Evolutionary conservation across 1,140 invertebrate genomes (phyloP).

Genomic region (Calliphora vicina): DNA sequence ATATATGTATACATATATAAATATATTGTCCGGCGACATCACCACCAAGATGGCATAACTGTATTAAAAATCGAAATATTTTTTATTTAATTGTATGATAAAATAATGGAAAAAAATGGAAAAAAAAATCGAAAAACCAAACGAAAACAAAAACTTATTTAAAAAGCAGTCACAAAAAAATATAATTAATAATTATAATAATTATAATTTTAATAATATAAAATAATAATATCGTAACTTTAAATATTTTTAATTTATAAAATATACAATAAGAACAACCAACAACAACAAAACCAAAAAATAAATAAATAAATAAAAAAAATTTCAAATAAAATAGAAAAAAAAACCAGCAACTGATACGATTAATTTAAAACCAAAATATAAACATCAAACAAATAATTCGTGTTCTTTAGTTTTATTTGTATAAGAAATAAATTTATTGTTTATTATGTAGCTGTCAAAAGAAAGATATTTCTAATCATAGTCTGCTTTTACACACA

Average conservation of each 20-base stretch:
- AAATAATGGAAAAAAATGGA: neutral
- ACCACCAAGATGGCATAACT: neutral
- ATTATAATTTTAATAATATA: conserved; percentile 21
- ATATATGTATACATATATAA: neutral
- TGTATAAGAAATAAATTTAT: too few species aligned
- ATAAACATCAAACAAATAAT: too few species aligned
- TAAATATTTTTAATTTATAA: conserved; percentile 35
- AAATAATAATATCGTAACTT: conserved; percentile 32
- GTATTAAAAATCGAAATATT: conserved; percentile 16
- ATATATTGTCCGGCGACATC: neutral
- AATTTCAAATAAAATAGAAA: conserved; percentile 23
- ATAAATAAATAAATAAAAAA: conserved; percentile 35
- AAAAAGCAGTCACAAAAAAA: conserved; percentile 20
- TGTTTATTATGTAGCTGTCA: too few species aligned
- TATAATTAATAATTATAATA: conserved; percentile 11
- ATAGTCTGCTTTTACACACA: too few species aligned
- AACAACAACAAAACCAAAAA: conserved; percentile 25
- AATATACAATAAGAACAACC: conserved; percentile 29
- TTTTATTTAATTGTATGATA: conserved; percentile 16
- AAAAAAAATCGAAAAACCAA: neutral
- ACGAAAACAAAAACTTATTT: neutral
- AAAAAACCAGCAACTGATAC: neutral
- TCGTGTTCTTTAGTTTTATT: too few species aligned
- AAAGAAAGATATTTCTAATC: too few species aligned
- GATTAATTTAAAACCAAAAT: too few species aligned